These are phyloP conservation scores for Nannobrachium achirus DNA, from an alignment of 2,113 vertebrate genomes.

Conservation along the genomic window DNA sequence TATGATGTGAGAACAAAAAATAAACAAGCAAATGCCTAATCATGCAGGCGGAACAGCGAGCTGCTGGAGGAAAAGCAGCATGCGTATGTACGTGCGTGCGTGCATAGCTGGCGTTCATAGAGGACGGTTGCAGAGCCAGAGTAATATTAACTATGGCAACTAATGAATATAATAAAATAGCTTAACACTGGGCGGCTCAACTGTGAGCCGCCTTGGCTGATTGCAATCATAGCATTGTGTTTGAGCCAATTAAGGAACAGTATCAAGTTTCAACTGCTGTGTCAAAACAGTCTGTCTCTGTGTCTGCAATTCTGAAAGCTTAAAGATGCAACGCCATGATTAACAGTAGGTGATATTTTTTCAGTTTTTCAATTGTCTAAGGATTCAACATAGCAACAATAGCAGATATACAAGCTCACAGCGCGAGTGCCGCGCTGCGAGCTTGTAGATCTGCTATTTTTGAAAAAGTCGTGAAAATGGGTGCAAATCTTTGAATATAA, in stretches of 20 bases:
- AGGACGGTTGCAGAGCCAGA: constrained; percentile 47
- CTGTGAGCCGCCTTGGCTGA: constrained; percentile 71
- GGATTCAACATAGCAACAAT: no score
- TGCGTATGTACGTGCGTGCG: constrained; percentile 24
- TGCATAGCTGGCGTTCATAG: constrained; percentile 44
- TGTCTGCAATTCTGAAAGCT: constrained; percentile 44
- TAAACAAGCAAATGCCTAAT: constrained; percentile 33
- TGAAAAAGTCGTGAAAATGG: no score
- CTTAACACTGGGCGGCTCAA: constrained; percentile 74
- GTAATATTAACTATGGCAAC: constrained; percentile 71
- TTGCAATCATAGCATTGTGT: constrained; percentile 79
- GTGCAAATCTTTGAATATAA: no score
- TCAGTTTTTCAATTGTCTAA: no score
- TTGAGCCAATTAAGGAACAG: constrained; percentile 65
- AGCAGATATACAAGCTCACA: no score
- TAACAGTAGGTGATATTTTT: constrained; percentile 7
- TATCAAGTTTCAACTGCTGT: no score
- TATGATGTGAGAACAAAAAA: constrained; percentile 36
- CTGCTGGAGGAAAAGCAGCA: constrained; percentile 16
- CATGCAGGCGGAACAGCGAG: constrained; percentile 25
- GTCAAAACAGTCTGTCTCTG: constrained; percentile 57
- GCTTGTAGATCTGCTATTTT: no score
- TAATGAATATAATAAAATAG: constrained; percentile 80
- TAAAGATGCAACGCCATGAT: no score
- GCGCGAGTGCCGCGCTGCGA: no score